Conservation (phyloP, 2,888 invertebrate species). For the Vesta saturnalis region DNA sequence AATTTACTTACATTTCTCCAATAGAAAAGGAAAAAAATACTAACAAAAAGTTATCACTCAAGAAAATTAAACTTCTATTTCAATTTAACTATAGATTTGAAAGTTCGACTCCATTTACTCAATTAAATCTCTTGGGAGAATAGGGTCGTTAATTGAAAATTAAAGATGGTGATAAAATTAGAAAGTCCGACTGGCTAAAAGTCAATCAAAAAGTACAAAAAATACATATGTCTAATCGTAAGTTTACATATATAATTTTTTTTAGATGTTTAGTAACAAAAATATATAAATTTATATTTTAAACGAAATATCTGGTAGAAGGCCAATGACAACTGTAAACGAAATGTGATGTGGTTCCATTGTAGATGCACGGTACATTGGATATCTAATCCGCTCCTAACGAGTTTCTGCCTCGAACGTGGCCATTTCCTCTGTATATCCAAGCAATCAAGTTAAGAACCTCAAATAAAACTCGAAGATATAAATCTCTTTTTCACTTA, state of each 20-base stretch:
- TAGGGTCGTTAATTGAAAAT: conserved; percentile 36
- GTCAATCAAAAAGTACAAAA: not conserved
- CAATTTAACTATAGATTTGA: conserved; percentile 36
- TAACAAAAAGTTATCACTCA: conserved; percentile 34
- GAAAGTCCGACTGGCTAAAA: conserved; percentile 10
- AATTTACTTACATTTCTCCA: not conserved
- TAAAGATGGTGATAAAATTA: conserved; percentile 34
- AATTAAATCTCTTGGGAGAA: conserved; percentile 35
- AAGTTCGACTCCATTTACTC: conserved; percentile 38
- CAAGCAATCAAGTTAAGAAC: conserved; percentile 60
- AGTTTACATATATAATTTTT: too few relatives aligned
- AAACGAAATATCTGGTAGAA: conserved; percentile 26
- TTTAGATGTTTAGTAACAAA: not conserved
- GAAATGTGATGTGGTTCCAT: conserved; percentile 39
- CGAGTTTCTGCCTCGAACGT: conserved; percentile 56
- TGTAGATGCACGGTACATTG: conserved; percentile 57
- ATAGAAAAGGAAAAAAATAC: not conserved
- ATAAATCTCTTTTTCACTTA: conserved; percentile 59
- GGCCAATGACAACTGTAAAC: conserved; percentile 36
- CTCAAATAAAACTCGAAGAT: conserved; percentile 53
- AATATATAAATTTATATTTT: conserved; percentile 17
- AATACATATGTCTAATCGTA: not conserved
- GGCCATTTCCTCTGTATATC: conserved; percentile 45
- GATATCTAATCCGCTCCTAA: conserved; percentile 61
- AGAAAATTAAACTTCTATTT: conserved; percentile 39